phyloP scores from a whole-genome alignment of 2,888 invertebrate species.

The Kryphioiulus occultus region DNA sequence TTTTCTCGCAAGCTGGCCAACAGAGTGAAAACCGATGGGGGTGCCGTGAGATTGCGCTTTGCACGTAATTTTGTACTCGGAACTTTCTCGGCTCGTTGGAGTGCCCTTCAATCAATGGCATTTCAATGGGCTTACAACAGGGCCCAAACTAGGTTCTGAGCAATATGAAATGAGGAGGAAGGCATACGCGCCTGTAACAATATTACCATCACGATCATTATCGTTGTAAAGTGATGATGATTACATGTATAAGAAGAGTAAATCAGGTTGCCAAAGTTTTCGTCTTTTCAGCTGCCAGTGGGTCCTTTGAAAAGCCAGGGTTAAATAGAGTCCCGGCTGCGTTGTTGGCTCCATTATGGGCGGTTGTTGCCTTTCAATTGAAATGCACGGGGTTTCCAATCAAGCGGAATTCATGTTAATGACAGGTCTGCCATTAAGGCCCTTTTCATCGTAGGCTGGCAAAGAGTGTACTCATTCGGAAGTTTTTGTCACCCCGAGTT shows the following conservation, averaged over 20 bases:
- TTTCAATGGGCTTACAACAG: slow-evolving; percentile 10
- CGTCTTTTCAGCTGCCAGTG: background rate
- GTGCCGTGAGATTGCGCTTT: background rate
- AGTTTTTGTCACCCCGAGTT: slow-evolving; percentile 33
- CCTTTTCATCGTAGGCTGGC: background rate
- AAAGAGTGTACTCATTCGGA: slow-evolving; percentile 31
- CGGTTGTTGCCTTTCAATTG: slow-evolving; percentile 22
- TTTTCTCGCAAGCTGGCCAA: background rate
- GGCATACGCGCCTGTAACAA: background rate
- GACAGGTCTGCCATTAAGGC: slow-evolving; percentile 41
- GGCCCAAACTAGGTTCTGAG: background rate
- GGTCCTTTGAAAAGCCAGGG: background rate
- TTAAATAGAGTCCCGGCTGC: background rate
- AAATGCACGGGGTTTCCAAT: slow-evolving; percentile 35
- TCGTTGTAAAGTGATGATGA: slow-evolving; percentile 2
- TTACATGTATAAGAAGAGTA: slow-evolving; percentile 1
- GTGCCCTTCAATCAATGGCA: background rate
- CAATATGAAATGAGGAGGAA: background rate
- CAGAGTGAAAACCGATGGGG: background rate
- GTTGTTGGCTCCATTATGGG: slow-evolving; percentile 31
- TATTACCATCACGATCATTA: slow-evolving; percentile 26
- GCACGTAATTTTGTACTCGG: background rate
- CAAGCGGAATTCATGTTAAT: slow-evolving; percentile 45
- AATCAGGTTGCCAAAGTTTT: slow-evolving; percentile 19
- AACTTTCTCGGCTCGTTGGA: background rate